Base-by-base conservation (phyloP, 2,888 invertebrate species). In the Cataglyphis rosenhaueri region DNA sequence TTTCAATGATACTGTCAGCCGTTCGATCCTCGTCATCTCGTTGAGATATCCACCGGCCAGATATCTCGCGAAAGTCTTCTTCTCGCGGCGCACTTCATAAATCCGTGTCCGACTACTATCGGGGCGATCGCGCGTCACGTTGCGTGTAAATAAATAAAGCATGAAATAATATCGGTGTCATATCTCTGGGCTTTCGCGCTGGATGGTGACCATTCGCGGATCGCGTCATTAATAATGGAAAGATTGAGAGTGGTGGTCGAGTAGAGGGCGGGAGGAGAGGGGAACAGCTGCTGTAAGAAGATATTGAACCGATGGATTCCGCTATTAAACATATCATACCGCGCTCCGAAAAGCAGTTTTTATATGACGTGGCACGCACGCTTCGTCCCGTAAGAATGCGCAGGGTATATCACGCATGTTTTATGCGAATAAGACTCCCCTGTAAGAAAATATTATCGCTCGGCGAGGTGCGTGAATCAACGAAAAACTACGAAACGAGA, bases 111-210 rank as follows among this genome's bases (percentile, higher is more conserved):
- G 81, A 25, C 83, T 82, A 83, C 70, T 91, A 91, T 92, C 90
- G 84, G 12, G 86, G 32, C 81, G 87, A 91, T 89, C 89, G 84
- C 88, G 87, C 85, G 88, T 87, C 86, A 84, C 85, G 81, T 88
- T 79, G 88, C 91, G 91, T 91, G 89, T 91, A 89, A 91, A 92
- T 91, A 91, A 92, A 92, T 92, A 90, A 91, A 89, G 86, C 85
- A 87, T 86, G 87, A 89, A 88, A 89, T 90, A 89, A 86, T 90
- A 90, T 92, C 89, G 81, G 87, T 86, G 87, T 86, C 88, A 91
- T 92, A 90, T 92, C 86, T 82, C 35, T 44, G 35, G 86, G 85
- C 89, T 85, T 83, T 85, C 78, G 83, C 82, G 82, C 84, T 73
- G 89, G 85, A 82, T 83, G 91, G 88, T 91, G 91, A 91, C 89